Evolutionary conservation across 2,113 vertebrate species (phyloP), one percentile per base, ranked within the genome.

Genomic region (Copsychus sechellarum): DNA sequence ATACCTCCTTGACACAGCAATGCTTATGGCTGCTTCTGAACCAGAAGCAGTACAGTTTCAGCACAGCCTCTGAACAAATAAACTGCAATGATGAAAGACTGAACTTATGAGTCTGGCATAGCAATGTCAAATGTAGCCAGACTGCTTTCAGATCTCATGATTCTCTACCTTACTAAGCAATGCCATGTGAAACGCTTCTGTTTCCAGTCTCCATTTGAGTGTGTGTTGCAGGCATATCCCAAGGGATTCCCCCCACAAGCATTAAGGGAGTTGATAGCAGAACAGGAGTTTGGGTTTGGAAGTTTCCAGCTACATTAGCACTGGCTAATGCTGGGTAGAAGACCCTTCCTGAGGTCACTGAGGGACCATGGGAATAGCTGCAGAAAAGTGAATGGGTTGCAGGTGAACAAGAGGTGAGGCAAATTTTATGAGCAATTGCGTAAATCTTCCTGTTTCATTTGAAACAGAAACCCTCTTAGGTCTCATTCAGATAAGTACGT

Each of bases 11-110:
- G 53, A 82, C 79, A 64, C 4, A 72, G 25, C 45, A 23, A 2
- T 18, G 42, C 20, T 60, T 42, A 3, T 9, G 54, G 31, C 85
- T 77, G 66, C 90, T 82, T 72, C 79, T 19, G 25, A 90, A 71
- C 7, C 48, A 74, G 69, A 19, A 84, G 53, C 38, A 36, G 53
- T 9, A 40, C 12, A 20, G 53, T 56, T 81, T 58, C 85, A 92
- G 61, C 65, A 69, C 28, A 85, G 74, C 81, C 70, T 80, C 90
- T 33, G 66, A 90, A n/a, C n/a, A 88, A 87, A 80, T 34, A 53
- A 69, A 4, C 25, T 45, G 25, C 45, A 69, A 61, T 50, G 88
- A 90, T 57, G 28, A 88, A 94, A 76, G 81, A 34, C 36, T 92
- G 85, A 82, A 50, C 33, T 92, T 80, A 80, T 8, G 34, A 64